Evolutionary conservation across 2,888 invertebrate genomes (phyloP), one percentile per base, ranked within the genome.

Genomic region (Epinotia ramella): DNA sequence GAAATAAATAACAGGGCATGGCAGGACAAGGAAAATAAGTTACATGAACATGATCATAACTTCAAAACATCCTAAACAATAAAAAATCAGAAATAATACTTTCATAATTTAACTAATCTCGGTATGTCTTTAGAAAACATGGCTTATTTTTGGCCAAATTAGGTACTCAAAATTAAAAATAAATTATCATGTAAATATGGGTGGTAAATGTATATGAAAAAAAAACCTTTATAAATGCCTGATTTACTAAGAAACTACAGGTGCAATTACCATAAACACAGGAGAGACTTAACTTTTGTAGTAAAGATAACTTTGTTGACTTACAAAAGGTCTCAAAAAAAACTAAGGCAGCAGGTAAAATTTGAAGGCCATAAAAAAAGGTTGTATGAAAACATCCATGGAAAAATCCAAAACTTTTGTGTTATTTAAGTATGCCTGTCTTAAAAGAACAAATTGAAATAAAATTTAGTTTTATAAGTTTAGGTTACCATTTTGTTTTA

Each of bases 51-150:
- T 71, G 71, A 76, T 76, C 60, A 60, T 64, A 66, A 53, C 60
- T 59, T 28, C 59, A 63, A 70, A 18, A 56, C 20, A 9, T 57
- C 3, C 49, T 65, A 75, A 71, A 65, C 33, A 62, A 67, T 59
- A 65, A 69, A 69, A 66, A 73, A 67, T 46, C 44, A 40, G 70
- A 56, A 77, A 77, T 78, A 79, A 79, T 78, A 79, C 78, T 78
- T 79, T 66, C 63, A 60, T 71, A 75, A 79, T 74, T 76, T 77
- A 73, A 71, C 68, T 78, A 77, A 59, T 68, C 73, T 69, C 13
- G 40, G 57, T 57, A 40, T 18, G 59, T 72, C 75, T 75, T 68
- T 72, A 75, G 72, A 77, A 75, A 77, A 75, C 46, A 77, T 72
- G 72, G 71, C 64, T 68, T 40, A 33, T 69, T 67, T 62, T 64